Base-by-base conservation (phyloP, 2,888 invertebrate species). In the Pheosia tremula region DNA sequence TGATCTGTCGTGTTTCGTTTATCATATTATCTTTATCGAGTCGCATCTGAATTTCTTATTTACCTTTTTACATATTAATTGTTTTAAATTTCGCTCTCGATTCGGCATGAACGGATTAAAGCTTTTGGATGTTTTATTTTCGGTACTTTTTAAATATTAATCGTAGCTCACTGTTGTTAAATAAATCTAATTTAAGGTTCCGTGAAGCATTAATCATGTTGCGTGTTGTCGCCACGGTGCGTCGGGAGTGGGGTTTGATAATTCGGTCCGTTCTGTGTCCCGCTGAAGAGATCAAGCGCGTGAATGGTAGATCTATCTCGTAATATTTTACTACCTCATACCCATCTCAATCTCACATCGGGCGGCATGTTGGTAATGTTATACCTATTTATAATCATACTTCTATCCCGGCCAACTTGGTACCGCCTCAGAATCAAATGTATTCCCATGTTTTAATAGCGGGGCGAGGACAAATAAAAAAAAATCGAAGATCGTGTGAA, bases 1-100 rank as follows among this genome's bases (percentile, higher is more conserved):
- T 68, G 87, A 82, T 79, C 81, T 83, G 85, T 85, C 86, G 80
- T 84, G 81, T 81, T 86, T 84, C 84, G 82, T 86, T 89, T 88
- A 88, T 88, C 88, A 81, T 82, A 85, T 90, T 86, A 87, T 88
- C 86, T 86, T 84, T 82, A 86, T 87, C 83, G 82, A 80, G 79
- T 82, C 75, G 74, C 72, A 77, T 77, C 79, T 78, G 83, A 78
- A 86, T 90, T 89, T 83, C 82, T 85, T 86, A 89, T 87, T 80
- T 74, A 69, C 72, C 73, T 77, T 82, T 24, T 72, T 81, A 80
- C 69, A 72, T 76, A 78, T 72, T 73, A 74, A 78, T 77, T 79
- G 77, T 71, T 66, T 68, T 75, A 71, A 75, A 74, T 65, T 72
- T 73, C 69, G 73, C 66, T 72, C 75, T 71, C 72, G 72, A 75